Evolutionary conservation across 2,113 vertebrate species (phyloP).

Genomic region (Vidua chalybeata): DNA sequence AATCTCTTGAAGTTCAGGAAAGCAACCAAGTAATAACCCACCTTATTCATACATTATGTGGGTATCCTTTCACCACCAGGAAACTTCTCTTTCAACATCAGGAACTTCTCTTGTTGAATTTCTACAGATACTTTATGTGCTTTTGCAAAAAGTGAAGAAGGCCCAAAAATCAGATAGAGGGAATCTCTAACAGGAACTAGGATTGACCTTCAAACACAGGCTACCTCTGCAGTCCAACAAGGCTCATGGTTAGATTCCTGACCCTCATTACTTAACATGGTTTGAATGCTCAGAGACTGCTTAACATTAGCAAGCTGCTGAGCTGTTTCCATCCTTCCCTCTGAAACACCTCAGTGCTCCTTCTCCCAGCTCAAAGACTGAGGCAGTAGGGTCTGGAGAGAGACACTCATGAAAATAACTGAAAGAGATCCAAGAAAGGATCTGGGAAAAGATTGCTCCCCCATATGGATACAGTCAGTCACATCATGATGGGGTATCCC

Average conservation of each 20-base stretch:
- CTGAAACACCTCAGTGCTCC: neutral
- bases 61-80: neutral
- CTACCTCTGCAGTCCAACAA: neutral
- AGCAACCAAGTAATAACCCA: neutral
- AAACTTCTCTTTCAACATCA: neutral
- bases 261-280: neutral
- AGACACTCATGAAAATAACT: neutral
- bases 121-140: neutral
- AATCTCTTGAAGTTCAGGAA: neutral
- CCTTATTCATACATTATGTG: accelerated
- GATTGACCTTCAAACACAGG: neutral
- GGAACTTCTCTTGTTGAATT: neutral
- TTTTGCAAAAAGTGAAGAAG: neutral
- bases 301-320: neutral
- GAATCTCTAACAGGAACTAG: neutral
- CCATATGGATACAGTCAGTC: neutral
- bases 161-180: neutral
- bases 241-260: neutral
- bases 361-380: neutral
- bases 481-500: neutral
- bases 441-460: neutral
- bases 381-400: neutral
- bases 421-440: neutral
- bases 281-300: neutral
- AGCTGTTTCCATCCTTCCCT: neutral